phyloP scores from a whole-genome alignment of 1,140 invertebrate species.

The Drosophila ironensis region DNA sequence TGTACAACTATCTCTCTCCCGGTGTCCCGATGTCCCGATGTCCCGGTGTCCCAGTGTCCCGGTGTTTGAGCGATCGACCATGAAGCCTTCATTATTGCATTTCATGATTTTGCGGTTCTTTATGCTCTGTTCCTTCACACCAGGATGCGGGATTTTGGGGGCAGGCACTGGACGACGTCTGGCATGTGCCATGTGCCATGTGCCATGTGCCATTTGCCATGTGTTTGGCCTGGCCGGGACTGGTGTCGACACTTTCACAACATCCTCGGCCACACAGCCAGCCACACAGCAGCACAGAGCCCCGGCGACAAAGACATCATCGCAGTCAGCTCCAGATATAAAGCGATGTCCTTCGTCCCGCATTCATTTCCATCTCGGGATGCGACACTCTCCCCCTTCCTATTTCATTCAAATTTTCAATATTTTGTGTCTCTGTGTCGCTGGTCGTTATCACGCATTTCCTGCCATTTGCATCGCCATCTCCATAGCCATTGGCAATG shows the following conservation, averaged over 20 bases:
- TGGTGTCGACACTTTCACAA: constrained; percentile 76
- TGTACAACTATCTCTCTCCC: constrained; percentile 19
- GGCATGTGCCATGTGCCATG: constrained; percentile 29
- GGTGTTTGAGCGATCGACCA: constrained; percentile 74
- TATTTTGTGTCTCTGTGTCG: constrained; percentile 55
- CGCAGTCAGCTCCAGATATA: constrained; percentile 23
- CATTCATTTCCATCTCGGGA: constrained; percentile 38
- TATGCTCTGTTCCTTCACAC: constrained; percentile 63
- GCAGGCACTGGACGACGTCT: constrained; percentile 10
- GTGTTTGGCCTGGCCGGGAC: constrained; percentile 66
- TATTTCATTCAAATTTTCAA: constrained; percentile 67
- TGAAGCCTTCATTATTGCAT: constrained; percentile 80
- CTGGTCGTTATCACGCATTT: constrained; percentile 77
- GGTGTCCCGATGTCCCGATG: too few species aligned
- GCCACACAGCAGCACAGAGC: too few species aligned
- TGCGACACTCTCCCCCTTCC: not conserved
- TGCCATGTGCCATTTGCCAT: constrained; percentile 53
- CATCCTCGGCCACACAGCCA: constrained; percentile 31
- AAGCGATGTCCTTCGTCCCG: constrained; percentile 13
- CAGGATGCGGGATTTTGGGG: constrained; percentile 3
- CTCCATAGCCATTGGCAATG: constrained; percentile 24
- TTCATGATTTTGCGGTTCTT: constrained; percentile 80
- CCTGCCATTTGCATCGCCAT: constrained; percentile 69
- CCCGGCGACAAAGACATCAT: constrained; percentile 33
- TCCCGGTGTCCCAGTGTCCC: too few species aligned